Evolutionary conservation across 2,888 invertebrate species (phyloP).

Genomic region (Mesorhabditis belari): DNA sequence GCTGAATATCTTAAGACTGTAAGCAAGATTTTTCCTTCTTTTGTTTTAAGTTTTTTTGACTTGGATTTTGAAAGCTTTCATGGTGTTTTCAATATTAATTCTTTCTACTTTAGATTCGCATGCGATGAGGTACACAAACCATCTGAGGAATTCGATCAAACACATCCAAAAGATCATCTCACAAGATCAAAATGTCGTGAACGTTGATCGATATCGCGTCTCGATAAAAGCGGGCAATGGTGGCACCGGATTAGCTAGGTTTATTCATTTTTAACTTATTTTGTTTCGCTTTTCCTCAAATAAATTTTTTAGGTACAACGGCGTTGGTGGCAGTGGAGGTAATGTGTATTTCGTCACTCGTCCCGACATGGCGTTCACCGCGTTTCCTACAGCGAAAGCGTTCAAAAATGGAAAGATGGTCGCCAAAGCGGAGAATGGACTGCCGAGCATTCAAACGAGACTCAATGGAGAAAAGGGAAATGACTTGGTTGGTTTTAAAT

Average conservation of each 20-base stretch:
- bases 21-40: too few species aligned
- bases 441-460: conserved; percentile 12
- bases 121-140: neutral
- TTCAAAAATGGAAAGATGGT: neutral
- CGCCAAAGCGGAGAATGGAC: conserved; percentile 11
- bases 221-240: conserved; percentile 31
- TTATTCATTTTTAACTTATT: neutral
- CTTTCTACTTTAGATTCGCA: too few species aligned
- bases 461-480: conserved; percentile 15
- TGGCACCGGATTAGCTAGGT: conserved; percentile 33
- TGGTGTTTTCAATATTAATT: too few species aligned
- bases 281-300: neutral
- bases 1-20: too few species aligned
- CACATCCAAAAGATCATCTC: conserved; percentile 11
- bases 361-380: conserved; percentile 27
- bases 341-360: conserved; percentile 31
- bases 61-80: too few species aligned
- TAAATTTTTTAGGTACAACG: conserved; percentile 36
- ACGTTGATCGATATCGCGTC: conserved; percentile 16
- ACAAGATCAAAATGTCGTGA: conserved; percentile 19
- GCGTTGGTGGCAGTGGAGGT: conserved; percentile 46
- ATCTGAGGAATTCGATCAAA: neutral
- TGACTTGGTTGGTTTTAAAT: conserved; percentile 2
- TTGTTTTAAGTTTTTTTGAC: too few species aligned
- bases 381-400: conserved; percentile 24